Conservation (phyloP, 2,113 vertebrate species). For the Planiliza haematocheilus region DNA sequence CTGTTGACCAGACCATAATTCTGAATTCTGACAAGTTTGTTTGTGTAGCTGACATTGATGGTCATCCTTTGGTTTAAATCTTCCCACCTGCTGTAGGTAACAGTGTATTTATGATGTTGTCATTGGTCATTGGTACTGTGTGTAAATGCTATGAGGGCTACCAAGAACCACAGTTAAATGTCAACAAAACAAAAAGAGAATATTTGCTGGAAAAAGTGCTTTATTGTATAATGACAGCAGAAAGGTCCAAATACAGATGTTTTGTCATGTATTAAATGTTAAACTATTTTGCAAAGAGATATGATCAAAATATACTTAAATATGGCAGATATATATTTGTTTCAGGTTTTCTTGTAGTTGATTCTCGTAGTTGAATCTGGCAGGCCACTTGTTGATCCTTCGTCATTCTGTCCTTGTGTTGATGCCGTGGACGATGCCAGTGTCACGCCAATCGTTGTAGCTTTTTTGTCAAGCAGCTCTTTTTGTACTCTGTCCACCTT, state of each 20-base stretch:
- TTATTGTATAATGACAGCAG: constrained; percentile 19
- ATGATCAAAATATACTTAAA: background rate
- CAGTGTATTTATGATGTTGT: no score
- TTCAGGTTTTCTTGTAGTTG: background rate
- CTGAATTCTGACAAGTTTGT: no score
- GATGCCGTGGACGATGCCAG: background rate
- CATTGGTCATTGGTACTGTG: no score
- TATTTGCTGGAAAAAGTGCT: constrained; percentile 8
- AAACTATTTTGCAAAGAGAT: background rate
- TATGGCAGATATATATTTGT: constrained; percentile 1
- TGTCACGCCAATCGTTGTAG: background rate
- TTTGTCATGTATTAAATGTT: background rate
- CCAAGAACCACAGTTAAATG: no score
- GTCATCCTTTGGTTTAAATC: no score
- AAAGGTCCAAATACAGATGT: background rate
- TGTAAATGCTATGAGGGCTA: no score
- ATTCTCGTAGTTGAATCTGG: background rate
- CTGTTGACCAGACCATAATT: no score
- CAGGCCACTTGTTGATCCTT: background rate
- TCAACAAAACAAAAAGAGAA: background rate
- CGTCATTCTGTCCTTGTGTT: background rate
- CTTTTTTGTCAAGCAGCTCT: background rate
- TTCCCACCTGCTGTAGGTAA: no score
- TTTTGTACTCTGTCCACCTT: constrained; percentile 37
- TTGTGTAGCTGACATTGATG: no score